phyloP scores from a whole-genome alignment of 2,888 invertebrate genomes.

The Clitarchus hookeri region DNA sequence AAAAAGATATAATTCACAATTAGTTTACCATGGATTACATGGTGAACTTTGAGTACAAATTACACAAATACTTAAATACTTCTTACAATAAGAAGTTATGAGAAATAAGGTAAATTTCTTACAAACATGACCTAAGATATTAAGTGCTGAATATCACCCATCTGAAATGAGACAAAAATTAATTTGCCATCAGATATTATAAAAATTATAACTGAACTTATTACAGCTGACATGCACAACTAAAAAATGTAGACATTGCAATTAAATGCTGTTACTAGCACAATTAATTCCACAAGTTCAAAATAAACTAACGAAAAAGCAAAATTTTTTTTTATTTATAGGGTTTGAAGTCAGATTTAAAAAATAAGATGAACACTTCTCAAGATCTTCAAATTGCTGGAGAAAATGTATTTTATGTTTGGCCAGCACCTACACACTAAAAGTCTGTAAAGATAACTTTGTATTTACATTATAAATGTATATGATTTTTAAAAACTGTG shows the following conservation, averaged over 20 bases:
- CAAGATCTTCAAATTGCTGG: neutral
- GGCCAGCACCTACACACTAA: neutral
- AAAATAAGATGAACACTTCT: too few relatives aligned
- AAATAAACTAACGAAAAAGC: neutral
- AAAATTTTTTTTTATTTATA: neutral
- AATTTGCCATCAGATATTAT: too few relatives aligned
- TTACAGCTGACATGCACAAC: too few relatives aligned
- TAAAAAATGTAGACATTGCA: neutral
- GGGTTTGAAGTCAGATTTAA: neutral
- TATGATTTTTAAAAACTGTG: neutral
- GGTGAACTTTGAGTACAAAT: too few relatives aligned
- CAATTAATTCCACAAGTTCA: neutral
- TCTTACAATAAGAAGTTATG: too few relatives aligned
- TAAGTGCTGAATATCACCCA: too few relatives aligned
- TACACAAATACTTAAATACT: too few relatives aligned
- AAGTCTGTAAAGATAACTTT: neutral
- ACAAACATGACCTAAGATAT: too few relatives aligned
- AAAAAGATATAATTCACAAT: neutral
- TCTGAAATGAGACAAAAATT: too few relatives aligned
- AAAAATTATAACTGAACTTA: too few relatives aligned
- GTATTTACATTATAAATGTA: neutral
- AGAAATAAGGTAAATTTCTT: too few relatives aligned
- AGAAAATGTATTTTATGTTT: neutral
- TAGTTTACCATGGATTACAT: neutral
- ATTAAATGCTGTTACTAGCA: neutral